These are phyloP conservation scores for Pissodes strobi DNA, from an alignment of 1,140 invertebrate species.

Conservation along the genomic window DNA sequence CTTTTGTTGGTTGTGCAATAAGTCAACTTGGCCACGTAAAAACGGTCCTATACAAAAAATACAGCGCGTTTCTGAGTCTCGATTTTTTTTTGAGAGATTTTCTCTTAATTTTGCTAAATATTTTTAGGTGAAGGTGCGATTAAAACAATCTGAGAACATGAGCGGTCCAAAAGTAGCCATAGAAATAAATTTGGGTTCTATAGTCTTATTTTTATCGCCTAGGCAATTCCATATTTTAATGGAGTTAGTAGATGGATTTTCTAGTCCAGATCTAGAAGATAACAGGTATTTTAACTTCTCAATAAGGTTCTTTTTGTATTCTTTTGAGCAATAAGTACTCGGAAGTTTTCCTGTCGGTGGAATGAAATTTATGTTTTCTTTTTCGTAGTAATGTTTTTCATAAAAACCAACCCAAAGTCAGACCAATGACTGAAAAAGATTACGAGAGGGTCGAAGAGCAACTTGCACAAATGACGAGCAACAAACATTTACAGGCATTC, in stretches of 20 bases:
- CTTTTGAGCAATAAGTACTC: no score
- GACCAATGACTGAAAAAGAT: conserved; percentile 76
- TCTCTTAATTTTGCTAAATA: no score
- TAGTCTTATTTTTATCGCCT: conserved; percentile 81
- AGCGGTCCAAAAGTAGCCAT: conserved; percentile 82
- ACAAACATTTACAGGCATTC: conserved; percentile 50
- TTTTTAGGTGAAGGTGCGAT: conserved; percentile 67
- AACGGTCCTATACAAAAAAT: no score
- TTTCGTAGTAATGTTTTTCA: conserved; percentile 21
- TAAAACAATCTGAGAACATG: conserved; percentile 81
- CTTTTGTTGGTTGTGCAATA: no score
- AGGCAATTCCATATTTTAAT: conserved; percentile 80
- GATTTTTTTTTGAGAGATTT: no score
- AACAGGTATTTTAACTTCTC: conserved; percentile 62
- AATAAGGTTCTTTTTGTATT: no score
- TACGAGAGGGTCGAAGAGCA: conserved; percentile 75
- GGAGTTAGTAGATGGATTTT: conserved; percentile 71
- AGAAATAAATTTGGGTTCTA: conserved; percentile 76
- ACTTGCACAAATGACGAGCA: conserved; percentile 63
- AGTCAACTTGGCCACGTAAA: no score
- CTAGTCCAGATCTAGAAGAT: conserved; percentile 72
- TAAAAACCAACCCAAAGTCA: conserved; percentile 44
- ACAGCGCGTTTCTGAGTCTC: no score
- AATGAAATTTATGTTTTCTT: background rate
- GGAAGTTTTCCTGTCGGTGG: no score